These are phyloP conservation scores for Papilio protenor DNA, from an alignment of 2,888 invertebrate genomes.

Conservation along the genomic window DNA sequence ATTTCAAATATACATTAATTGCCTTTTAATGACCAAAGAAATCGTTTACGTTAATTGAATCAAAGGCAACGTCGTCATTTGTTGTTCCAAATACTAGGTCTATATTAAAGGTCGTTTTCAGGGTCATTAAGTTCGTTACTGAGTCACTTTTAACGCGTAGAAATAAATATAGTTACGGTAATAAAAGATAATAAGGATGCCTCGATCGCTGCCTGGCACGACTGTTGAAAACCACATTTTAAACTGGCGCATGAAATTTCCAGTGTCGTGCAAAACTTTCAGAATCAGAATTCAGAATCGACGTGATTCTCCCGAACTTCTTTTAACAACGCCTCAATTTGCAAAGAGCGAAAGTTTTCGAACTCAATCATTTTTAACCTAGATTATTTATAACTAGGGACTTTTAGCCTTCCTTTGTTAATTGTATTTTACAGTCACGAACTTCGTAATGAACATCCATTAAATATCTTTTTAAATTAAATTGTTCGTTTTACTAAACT, in stretches of 20 bases:
- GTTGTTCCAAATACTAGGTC: conserved; percentile 8
- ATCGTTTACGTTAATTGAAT: conserved; percentile 4
- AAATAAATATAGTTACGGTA: conserved; percentile 5
- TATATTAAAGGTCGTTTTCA: conserved; percentile 9
- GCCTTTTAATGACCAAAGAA: conserved; percentile 3
- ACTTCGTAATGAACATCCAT: conserved; percentile 15
- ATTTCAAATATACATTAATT: conserved; percentile 12
- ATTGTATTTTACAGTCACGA: conserved; percentile 3
- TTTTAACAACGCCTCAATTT: conserved; percentile 22
- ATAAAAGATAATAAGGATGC: conserved; percentile 10
- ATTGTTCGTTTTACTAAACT: neutral
- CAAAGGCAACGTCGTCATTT: neutral
- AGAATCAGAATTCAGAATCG: conserved; percentile 1
- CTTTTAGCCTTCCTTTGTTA: conserved; percentile 21
- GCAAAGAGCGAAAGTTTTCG: conserved; percentile 26
- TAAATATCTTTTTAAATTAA: neutral
- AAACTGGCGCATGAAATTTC: conserved; percentile 28
- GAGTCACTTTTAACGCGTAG: conserved; percentile 16
- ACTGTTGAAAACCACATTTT: conserved; percentile 48
- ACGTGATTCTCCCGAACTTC: conserved; percentile 23
- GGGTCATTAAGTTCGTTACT: conserved; percentile 24
- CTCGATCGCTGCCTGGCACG: conserved; percentile 56
- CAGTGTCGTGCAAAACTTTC: conserved; percentile 35
- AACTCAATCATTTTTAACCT: conserved; percentile 23
- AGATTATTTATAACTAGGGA: conserved; percentile 19